Evolutionary conservation across 2,888 invertebrate genomes (phyloP), one percentile per base, ranked within the genome.

Genomic region (Hirudinaria manillensis): DNA sequence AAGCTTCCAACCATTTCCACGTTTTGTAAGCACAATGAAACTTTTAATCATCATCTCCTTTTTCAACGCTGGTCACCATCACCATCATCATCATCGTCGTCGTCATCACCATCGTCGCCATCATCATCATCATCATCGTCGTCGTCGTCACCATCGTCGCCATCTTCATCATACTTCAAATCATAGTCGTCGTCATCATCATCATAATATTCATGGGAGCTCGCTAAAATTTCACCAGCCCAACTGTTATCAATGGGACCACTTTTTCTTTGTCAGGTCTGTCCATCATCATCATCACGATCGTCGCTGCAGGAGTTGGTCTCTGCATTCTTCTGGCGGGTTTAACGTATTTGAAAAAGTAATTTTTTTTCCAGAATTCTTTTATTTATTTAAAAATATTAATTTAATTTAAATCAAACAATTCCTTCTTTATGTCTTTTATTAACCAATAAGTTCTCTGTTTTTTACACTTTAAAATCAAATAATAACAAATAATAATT

Each of bases 271-370:
- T 53, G 16, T 21, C 55, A 72, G 72, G 72, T 27, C 21, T 72
- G 53, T 72, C 72, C 24, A 53, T 72, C 29, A 72, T 72, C 29
- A 72, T 72, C 55, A 72, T 72, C 2, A 55, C 51, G 55, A 72
- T 72, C 32, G 72, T 72, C 24, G 72, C 72, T 29, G 72, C 72
- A 27, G 45, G 72, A 27, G 72, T 72, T 7, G 72, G 72, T 55
- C 34, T 72, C 16, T 51, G 72, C 55, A 72, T 72, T 45, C 55
- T 72, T 21, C 55, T 72, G 24, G 72, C 53, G 19, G 72, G 72
- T n/a, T 55, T 72, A 13, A 51, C 53, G 4, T 72, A 72, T 24
- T 32, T 72, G 21, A 51, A 29, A 72, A 72, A 34, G 72, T 72
- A 51, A 4, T 36, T 27, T 4, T 56, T 61, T 45, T 2, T 16